Evolutionary conservation across 2,797 vertebrate species (phyloP).

Genomic region (Oryzias dopingdopingensis): DNA sequence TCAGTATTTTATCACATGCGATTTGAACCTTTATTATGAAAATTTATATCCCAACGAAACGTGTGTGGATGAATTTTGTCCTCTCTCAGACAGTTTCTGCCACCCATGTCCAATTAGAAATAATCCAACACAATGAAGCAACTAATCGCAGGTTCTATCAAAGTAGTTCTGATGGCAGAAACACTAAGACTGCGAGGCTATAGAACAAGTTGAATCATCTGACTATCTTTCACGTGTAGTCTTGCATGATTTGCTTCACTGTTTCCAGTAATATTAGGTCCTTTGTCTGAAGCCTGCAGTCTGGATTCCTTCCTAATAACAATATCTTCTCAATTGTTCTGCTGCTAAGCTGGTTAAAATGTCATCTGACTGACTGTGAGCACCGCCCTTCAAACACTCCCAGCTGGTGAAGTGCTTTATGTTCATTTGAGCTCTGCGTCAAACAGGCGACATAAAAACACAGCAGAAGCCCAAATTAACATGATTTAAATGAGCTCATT

Average conservation of each 20-base stretch:
- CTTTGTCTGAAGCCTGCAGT: constrained; percentile 40
- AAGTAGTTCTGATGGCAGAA: constrained; percentile 37
- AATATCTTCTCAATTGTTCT: constrained; percentile 49
- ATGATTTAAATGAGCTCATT: constrained; percentile 77
- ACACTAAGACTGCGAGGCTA: constrained; percentile 38
- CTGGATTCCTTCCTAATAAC: constrained; percentile 42
- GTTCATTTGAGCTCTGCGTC: constrained; percentile 56
- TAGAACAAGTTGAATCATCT: constrained; percentile 27
- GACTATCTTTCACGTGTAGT: constrained; percentile 27
- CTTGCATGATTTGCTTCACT: constrained; percentile 19
- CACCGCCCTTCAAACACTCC: constrained; percentile 57
- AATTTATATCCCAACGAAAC: constrained; percentile 47
- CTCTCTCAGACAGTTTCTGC: constrained; percentile 38
- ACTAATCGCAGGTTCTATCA: constrained; percentile 48
- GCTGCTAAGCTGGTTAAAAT: constrained; percentile 61
- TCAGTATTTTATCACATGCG: constrained; percentile 32
- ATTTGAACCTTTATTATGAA: constrained; percentile 34
- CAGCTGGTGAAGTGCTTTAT: constrained; percentile 56
- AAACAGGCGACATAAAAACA: constrained; percentile 58
- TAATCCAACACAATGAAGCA: constrained; percentile 37
- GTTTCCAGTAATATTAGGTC: constrained; percentile 10
- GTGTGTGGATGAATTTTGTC: constrained; percentile 54
- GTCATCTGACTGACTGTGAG: constrained; percentile 65
- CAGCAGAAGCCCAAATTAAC: constrained; percentile 63
- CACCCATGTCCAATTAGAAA: constrained; percentile 52